Evolutionary conservation across 2,888 invertebrate genomes (phyloP).

Genomic region (Diplazon laetatorius): DNA sequence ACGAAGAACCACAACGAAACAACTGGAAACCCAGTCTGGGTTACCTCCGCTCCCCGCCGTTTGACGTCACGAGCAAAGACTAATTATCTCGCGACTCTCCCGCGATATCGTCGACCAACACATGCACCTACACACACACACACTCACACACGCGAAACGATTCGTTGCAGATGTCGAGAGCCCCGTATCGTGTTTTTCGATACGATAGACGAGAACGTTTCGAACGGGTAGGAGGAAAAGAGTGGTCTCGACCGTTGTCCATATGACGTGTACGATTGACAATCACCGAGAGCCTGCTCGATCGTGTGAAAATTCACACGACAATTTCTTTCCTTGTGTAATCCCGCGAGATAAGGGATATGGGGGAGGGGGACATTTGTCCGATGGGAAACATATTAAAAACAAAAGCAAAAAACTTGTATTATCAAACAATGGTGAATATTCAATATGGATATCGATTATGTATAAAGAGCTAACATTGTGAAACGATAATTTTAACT

Average conservation of each 20-base stretch:
- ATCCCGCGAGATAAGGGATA: background rate
- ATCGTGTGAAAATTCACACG: too few relatives aligned
- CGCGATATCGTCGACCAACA: conserved; percentile 24
- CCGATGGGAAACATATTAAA: too few relatives aligned
- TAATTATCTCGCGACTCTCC: conserved; percentile 47
- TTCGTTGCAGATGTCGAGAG: conserved; percentile 38
- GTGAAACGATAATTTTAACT: too few relatives aligned
- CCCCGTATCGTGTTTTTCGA: conserved; percentile 12
- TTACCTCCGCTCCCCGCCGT: conserved; percentile 32
- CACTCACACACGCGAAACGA: conserved; percentile 16
- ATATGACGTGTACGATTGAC: background rate
- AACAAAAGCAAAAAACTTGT: too few relatives aligned
- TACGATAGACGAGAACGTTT: background rate
- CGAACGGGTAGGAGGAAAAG: conserved; percentile 29
- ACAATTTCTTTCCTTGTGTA: background rate
- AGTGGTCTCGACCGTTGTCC: background rate
- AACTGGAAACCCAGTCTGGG: conserved; percentile 29
- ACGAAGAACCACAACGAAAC: conserved; percentile 23
- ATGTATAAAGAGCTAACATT: too few relatives aligned
- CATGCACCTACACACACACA: too few relatives aligned
- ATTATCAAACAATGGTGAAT: too few relatives aligned
- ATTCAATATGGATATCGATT: too few relatives aligned
- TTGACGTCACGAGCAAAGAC: conserved; percentile 57
- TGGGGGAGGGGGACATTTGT: too few relatives aligned
- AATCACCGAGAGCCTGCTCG: background rate